phyloP scores from a whole-genome alignment of 2,113 vertebrate genomes.

The Triplophysa tibetana region DNA sequence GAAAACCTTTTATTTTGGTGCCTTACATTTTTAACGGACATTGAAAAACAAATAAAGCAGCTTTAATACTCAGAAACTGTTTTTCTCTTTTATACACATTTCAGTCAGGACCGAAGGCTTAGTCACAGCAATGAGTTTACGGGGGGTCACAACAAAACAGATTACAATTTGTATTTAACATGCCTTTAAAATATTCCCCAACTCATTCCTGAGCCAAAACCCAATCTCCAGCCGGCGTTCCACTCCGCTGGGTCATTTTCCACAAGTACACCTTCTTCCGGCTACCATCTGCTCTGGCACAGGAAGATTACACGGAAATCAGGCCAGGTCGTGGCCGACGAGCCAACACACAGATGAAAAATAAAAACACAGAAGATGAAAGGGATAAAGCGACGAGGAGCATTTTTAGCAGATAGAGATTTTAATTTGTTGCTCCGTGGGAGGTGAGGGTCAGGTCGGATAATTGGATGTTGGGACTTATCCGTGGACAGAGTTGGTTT shows the following conservation, averaged over 20 bases:
- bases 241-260: neutral
- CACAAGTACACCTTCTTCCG: constrained; percentile 30
- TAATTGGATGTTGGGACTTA: constrained; percentile 61
- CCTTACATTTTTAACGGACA: too few relatives aligned
- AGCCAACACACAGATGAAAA: constrained; percentile 1
- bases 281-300: neutral
- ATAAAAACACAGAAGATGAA: neutral
- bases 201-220: neutral
- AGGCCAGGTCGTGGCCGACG: neutral
- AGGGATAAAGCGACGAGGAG: neutral
- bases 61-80: neutral
- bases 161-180: constrained; percentile 55
- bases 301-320: constrained; percentile 35
- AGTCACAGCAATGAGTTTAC: constrained; percentile 28
- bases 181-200: constrained; percentile 53
- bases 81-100: neutral
- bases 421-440: constrained; percentile 23
- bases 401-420: neutral
- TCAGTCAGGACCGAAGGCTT: constrained; percentile 4
- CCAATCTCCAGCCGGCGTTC: neutral
- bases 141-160: constrained; percentile 53
- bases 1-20: too few relatives aligned
- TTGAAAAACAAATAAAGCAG: neutral
- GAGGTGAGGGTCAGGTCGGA: constrained; percentile 53
- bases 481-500: constrained; percentile 46